Percentiles rank a stretch among this genome's conserved stretches.
phyloP scores from a whole-genome alignment of 1,140 invertebrate genomes.

The Propsilocerus akamusi region DNA sequence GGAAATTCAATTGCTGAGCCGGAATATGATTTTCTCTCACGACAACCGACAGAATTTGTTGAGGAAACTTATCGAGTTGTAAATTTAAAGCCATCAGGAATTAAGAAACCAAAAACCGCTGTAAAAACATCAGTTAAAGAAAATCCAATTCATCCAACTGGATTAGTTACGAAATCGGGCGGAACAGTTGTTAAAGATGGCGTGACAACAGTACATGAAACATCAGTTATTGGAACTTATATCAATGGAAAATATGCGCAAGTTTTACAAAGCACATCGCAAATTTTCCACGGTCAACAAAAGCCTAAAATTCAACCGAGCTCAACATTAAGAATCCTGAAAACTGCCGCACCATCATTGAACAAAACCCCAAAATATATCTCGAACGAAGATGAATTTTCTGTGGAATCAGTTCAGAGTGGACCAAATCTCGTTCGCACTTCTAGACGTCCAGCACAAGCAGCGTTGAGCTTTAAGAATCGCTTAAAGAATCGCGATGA shows the following conservation, averaged over 20 bases:
- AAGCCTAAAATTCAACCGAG: slow-evolving; percentile 40
- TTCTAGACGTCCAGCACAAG: slow-evolving; percentile 28
- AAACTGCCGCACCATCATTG: slow-evolving; percentile 48
- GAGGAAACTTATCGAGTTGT: slow-evolving; percentile 53
- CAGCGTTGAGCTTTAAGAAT: slow-evolving; percentile 27
- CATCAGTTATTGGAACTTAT: slow-evolving; percentile 71
- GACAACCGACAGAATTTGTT: slow-evolving; percentile 59
- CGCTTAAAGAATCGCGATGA: slow-evolving; percentile 10
- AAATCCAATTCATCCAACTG: slow-evolving; percentile 41
- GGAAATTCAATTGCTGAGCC: slow-evolving; percentile 51
- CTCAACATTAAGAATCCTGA: slow-evolving; percentile 44
- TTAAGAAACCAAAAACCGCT: slow-evolving; percentile 24
- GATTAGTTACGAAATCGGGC: slow-evolving; percentile 58
- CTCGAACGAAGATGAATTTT: slow-evolving; percentile 32
- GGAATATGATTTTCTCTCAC: slow-evolving; percentile 64
- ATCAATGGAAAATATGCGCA: slow-evolving; percentile 75
- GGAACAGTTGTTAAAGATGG: slow-evolving; percentile 69
- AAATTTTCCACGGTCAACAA: slow-evolving; percentile 26
- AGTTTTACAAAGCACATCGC: slow-evolving; percentile 55
- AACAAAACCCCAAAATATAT: slow-evolving; percentile 36
- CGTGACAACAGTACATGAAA: slow-evolving; percentile 66
- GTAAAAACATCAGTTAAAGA: slow-evolving; percentile 21
- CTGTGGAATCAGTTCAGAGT: too few species aligned
- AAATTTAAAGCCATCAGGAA: slow-evolving; percentile 26
- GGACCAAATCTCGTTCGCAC: slow-evolving; percentile 26